Percentiles rank a stretch among this genome's conserved stretches.
phyloP scores from a whole-genome alignment of 2,888 invertebrate genomes.

The Horisme vitalbata region DNA sequence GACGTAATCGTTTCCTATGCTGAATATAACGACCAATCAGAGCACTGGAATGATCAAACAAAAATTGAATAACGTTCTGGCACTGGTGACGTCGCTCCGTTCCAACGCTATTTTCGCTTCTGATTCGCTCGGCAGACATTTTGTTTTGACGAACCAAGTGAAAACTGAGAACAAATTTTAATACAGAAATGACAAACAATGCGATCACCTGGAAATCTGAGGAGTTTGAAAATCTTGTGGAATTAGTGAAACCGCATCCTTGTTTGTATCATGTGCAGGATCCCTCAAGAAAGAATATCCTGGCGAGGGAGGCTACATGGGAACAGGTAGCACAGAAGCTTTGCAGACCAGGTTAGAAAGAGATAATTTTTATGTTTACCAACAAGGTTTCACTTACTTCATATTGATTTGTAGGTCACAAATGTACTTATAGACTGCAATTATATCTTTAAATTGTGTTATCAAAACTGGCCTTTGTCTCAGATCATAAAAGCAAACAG shows the following conservation, averaged over 20 bases:
- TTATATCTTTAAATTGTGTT: too few species aligned
- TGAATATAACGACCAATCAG: conserved; percentile 49
- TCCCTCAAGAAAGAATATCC: conserved; percentile 69
- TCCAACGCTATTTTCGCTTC: conserved; percentile 68
- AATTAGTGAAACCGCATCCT: conserved; percentile 67
- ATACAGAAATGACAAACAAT: conserved; percentile 57
- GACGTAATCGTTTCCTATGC: conserved; percentile 3
- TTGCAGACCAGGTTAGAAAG: conserved; percentile 65
- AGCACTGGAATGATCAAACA: conserved; percentile 37
- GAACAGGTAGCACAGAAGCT: conserved; percentile 67
- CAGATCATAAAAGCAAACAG: too few species aligned
- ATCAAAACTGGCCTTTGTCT: too few species aligned
- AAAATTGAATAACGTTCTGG: conserved; percentile 38
- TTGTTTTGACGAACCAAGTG: conserved; percentile 60
- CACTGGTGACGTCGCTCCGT: conserved; percentile 69
- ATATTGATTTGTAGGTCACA: too few species aligned
- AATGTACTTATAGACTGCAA: too few species aligned
- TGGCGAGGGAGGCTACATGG: conserved; percentile 71
- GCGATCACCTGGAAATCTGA: conserved; percentile 68
- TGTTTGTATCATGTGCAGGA: conserved; percentile 65
- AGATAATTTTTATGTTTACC: conserved; percentile 9
- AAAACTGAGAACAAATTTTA: conserved; percentile 34
- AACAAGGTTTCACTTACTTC: not conserved
- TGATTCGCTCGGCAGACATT: conserved; percentile 75
- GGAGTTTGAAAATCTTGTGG: conserved; percentile 68